Percentiles rank a stretch among this genome's conserved stretches.
These are phyloP conservation scores for Lydus trimaculatus DNA, from an alignment of 2,888 invertebrate species.

Conservation along the genomic window DNA sequence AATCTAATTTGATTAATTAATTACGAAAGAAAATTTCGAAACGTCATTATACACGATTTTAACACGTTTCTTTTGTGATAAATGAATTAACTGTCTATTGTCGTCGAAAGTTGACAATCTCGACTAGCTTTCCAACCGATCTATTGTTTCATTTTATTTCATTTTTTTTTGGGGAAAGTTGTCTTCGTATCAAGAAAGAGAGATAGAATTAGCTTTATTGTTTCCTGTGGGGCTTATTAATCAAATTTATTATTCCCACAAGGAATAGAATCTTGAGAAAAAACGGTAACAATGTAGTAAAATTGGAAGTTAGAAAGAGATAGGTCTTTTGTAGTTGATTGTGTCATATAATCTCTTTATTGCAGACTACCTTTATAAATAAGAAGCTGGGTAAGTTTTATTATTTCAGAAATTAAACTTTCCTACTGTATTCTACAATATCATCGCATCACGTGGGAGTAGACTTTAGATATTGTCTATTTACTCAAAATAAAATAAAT, in stretches of 20 bases:
- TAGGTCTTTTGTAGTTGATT: conserved; percentile 26
- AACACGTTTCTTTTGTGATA: neutral
- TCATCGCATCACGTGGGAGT: neutral
- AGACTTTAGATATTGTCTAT: conserved; percentile 20
- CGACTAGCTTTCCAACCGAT: neutral
- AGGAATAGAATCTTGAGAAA: conserved; percentile 20
- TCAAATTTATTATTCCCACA: conserved; percentile 39
- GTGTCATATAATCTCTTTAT: conserved; percentile 35
- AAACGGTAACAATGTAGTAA: neutral
- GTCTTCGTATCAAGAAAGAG: neutral
- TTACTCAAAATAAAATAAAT: neutral
- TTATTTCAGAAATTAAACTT: conserved; percentile 31
- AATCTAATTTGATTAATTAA: neutral
- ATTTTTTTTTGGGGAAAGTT: conserved; percentile 12
- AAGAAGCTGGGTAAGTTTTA: conserved; percentile 18
- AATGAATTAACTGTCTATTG: conserved; percentile 6
- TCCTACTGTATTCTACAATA: conserved; percentile 3
- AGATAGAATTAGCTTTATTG: conserved; percentile 39
- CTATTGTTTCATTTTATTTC: neutral
- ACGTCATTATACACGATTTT: neutral
- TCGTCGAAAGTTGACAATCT: neutral
- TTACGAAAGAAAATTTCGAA: neutral
- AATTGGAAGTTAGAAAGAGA: neutral
- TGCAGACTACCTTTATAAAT: conserved; percentile 1
- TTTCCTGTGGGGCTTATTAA: conserved; percentile 38